Evolutionary conservation across 2,888 invertebrate genomes (phyloP), one percentile per base, ranked within the genome.

Genomic region (Brachyptera risi): DNA sequence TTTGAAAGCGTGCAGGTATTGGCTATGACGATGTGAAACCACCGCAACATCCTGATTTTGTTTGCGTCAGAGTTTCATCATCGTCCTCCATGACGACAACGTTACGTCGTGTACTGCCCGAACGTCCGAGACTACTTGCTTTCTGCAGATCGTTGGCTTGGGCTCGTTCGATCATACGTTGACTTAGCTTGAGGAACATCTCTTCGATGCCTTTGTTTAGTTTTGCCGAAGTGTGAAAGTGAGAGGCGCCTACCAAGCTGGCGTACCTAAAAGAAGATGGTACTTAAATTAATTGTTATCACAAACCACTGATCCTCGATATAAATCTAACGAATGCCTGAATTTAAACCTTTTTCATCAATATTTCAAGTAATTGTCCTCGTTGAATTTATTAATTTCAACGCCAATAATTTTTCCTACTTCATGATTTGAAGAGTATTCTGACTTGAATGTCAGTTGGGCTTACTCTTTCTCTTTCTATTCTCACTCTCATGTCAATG

Each of bases 221-320:
- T 77, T 97, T 97, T 0, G 97, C 97, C 27, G 96, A 96, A 31
- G 96, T 94, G 73, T 92, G 88, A 75, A 87, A 92, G 76, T 96
- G 96, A 69, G 86, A 85, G 1, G 97, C 96, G 59, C 94, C 95
- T 4, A 96, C 96, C 73, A 90, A 88, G 66, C 83, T 82, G 2
- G 96, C 89, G 77, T 96, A 96, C 62, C 92, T 94, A 21, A 26
- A 15, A 17, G n/a, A 47, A 31, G 42, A 58, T 49, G 42, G 4
- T 24, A 47, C 23, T 5, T 31, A 31, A 5, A 7, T 31, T 31
- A 31, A 31, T 11, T 31, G 31, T 31, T 5, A n/a, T n/a, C n/a
- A n/a, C n/a, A n/a, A n/a, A n/a, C n/a, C n/a, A n/a, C n/a, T n/a
- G n/a, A n/a, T n/a, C n/a, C n/a, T n/a, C n/a, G n/a, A n/a, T n/a